Percentiles rank a stretch among this genome's conserved stretches.
phyloP scores from a whole-genome alignment of 2,888 invertebrate genomes.

The Ornithoptera alexandrae region DNA sequence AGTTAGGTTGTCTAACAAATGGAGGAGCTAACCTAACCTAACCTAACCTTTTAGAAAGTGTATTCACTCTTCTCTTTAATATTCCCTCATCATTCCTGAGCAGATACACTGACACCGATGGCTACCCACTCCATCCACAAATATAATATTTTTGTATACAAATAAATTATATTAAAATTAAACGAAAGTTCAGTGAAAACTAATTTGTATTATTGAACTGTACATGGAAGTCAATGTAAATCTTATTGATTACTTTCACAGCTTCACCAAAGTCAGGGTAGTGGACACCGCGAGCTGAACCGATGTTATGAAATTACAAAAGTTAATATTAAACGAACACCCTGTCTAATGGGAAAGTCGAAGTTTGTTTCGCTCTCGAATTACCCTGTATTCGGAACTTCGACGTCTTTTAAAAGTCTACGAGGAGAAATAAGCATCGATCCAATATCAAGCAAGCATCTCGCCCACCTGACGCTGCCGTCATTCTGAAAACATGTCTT shows the following conservation, averaged over 20 bases:
- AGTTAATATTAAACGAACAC: conserved; percentile 22
- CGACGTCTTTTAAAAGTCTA: conserved; percentile 50
- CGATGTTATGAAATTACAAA: conserved; percentile 24
- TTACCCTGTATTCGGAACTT: conserved; percentile 49
- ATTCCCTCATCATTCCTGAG: too few species aligned
- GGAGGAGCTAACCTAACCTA: too few species aligned
- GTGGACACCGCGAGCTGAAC: background rate
- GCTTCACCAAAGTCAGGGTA: background rate
- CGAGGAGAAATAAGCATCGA: conserved; percentile 43
- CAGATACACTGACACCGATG: too few species aligned
- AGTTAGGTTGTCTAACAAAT: too few species aligned
- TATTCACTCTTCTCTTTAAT: too few species aligned
- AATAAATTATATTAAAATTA: background rate
- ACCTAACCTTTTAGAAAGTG: too few species aligned
- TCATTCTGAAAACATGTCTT: conserved; percentile 63
- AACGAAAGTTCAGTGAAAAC: background rate
- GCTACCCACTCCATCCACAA: too few species aligned
- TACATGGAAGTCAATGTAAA: too few species aligned
- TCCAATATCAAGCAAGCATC: conserved; percentile 54
- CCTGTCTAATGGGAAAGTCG: conserved; percentile 19
- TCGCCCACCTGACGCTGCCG: conserved; percentile 63
- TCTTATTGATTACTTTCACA: background rate
- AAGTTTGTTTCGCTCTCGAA: conserved; percentile 35
- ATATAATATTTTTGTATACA: background rate
- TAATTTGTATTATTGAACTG: background rate